Conservation (phyloP, 2,888 invertebrate species). For the Anagyrus pseudococci region DNA sequence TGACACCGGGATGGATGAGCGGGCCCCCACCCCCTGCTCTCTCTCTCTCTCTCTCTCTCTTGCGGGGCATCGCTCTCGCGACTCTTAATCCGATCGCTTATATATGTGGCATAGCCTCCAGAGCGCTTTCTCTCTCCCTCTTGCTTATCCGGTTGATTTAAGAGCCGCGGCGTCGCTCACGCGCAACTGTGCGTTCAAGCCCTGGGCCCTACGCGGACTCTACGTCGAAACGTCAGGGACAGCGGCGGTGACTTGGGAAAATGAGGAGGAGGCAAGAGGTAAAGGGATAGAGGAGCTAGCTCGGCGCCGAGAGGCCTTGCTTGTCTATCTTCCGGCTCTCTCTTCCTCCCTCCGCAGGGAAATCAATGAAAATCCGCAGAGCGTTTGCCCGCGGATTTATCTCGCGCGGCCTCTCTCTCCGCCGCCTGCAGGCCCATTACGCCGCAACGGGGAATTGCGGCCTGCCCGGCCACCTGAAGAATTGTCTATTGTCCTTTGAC, state of each 20-base stretch:
- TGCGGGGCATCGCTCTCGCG: conserved; percentile 27
- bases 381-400: conserved; percentile 33
- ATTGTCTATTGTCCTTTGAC: conserved; percentile 34
- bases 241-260: conserved; percentile 3
- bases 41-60: no score
- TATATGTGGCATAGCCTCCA: conserved; percentile 11
- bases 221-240: conserved; percentile 25
- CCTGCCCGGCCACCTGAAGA: conserved; percentile 18
- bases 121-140: not conserved
- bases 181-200: not conserved
- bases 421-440: conserved; percentile 8
- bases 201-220: conserved; percentile 8
- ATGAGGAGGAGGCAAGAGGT: conserved; percentile 11
- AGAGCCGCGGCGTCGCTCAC: conserved; percentile 31
- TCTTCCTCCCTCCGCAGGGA: conserved; percentile 33
- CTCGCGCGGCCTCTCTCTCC: conserved; percentile 9
- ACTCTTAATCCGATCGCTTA: conserved; percentile 34
- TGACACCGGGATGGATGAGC: conserved; percentile 33
- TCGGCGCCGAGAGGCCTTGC: not conserved
- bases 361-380: conserved; percentile 38
- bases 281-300: conserved; percentile 26
- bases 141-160: conserved; percentile 25
- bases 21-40: no score
- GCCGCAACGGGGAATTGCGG: conserved; percentile 21
- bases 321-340: conserved; percentile 8